These are phyloP conservation scores for Drosophila percnosoma DNA, from an alignment of 2,888 invertebrate species.

Conservation along the genomic window DNA sequence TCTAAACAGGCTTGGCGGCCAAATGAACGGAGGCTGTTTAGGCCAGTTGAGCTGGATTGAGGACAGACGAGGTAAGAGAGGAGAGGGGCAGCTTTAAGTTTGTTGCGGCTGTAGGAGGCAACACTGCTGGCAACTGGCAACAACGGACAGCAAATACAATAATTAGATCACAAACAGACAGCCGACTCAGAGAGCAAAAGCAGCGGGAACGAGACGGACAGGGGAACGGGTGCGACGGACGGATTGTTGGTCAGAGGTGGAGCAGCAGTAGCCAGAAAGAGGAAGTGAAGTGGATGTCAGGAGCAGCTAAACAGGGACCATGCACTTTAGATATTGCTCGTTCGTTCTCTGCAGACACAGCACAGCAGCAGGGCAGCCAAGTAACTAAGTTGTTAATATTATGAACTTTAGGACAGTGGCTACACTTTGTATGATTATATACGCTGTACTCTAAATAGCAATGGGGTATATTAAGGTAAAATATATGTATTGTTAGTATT, in stretches of 20 bases:
- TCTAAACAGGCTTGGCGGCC: constrained; percentile 68
- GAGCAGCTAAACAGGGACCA: constrained; percentile 32
- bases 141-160: constrained; percentile 77
- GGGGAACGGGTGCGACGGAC: constrained; percentile 9
- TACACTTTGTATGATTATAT: constrained; percentile 20
- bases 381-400: constrained; percentile 60
- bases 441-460: constrained; percentile 5
- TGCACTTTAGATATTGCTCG: constrained; percentile 36
- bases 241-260: background rate
- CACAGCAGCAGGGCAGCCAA: constrained; percentile 25
- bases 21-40: constrained; percentile 58
- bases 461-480: background rate
- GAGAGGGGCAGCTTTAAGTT: constrained; percentile 6
- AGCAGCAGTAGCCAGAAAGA: constrained; percentile 3
- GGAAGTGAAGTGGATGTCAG: constrained; percentile 46
- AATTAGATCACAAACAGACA: constrained; percentile 75
- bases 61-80: background rate
- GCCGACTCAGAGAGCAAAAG: constrained; percentile 40
- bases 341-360: constrained; percentile 37
- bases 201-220: constrained; percentile 49
- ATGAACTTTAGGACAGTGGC: constrained; percentile 28
- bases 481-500: background rate
- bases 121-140: constrained; percentile 46
- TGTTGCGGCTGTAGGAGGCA: constrained; percentile 58
- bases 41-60: constrained; percentile 34